Conservation (phyloP, 2,888 invertebrate genomes). For the Lomographa bimaculata region DNA sequence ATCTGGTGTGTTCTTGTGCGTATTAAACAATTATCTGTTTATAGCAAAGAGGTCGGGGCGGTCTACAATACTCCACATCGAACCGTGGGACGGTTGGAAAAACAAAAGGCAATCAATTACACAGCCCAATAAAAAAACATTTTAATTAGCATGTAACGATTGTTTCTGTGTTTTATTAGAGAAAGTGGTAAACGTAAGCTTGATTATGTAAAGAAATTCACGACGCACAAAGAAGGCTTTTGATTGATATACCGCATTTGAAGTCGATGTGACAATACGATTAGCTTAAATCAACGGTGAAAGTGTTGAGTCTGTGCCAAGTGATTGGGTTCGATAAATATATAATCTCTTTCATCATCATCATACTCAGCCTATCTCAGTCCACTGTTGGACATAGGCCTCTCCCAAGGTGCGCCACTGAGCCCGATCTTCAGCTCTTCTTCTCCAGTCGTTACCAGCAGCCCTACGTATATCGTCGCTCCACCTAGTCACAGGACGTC, state of each 20-base stretch:
- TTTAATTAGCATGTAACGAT: constrained; percentile 33
- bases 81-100: constrained; percentile 48
- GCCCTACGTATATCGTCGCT: too few relatives aligned
- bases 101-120: constrained; percentile 32
- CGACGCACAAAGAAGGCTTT: constrained; percentile 24
- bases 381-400: too few relatives aligned
- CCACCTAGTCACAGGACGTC: too few relatives aligned
- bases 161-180: constrained; percentile 26
- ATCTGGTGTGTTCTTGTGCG: constrained; percentile 43
- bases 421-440: too few relatives aligned
- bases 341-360: too few relatives aligned
- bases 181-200: constrained; percentile 32
- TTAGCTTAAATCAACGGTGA: constrained; percentile 16
- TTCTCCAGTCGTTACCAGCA: too few relatives aligned
- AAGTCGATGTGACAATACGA: constrained; percentile 15
- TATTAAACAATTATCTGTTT: constrained; percentile 61
- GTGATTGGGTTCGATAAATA: constrained; percentile 3
- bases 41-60: constrained; percentile 30
- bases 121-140: constrained; percentile 28
- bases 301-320: constrained; percentile 4
- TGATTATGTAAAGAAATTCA: constrained; percentile 30
- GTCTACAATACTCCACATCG: constrained; percentile 30
- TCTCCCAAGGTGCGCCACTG: too few relatives aligned
- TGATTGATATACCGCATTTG: constrained; percentile 28
- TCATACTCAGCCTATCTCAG: too few relatives aligned